These are phyloP conservation scores for Pipistrellus nathusii DNA, from an alignment of 2,797 vertebrate species.

Conservation along the genomic window DNA sequence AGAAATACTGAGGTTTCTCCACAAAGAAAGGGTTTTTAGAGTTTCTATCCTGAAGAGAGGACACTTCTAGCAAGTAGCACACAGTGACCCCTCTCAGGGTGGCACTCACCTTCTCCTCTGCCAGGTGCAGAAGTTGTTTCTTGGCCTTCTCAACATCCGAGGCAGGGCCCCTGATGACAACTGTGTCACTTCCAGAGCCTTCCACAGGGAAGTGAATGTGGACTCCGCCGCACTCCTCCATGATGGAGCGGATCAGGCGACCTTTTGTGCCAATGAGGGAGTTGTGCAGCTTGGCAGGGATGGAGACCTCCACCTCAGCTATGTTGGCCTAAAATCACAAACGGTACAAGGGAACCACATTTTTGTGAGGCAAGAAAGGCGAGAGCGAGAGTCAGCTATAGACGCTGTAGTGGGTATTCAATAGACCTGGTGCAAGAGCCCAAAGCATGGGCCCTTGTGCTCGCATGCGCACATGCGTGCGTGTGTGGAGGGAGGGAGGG, in stretches of 20 bases:
- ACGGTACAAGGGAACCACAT: neutral
- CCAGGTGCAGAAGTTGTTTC: conserved; percentile 96
- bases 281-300: conserved; percentile 98
- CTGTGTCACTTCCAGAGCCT: conserved; percentile 97
- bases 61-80: neutral
- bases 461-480: no score
- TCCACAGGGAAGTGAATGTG: conserved; percentile 99
- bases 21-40: neutral
- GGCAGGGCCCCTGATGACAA: conserved; percentile 96
- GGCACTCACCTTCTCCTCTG: conserved; percentile 97
- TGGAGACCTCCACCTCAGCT: conserved; percentile 96
- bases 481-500: no score
- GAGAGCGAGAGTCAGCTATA: neutral
- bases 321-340: conserved; percentile 93
- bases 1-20: accelerated
- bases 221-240: conserved; percentile 99
- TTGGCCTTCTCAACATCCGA: conserved; percentile 98
- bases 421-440: neutral
- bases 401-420: no score
- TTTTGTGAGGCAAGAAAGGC: accelerated
- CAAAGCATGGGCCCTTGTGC: no score
- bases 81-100: neutral
- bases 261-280: conserved; percentile 98
- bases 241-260: conserved; percentile 98
- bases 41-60: neutral